These are phyloP conservation scores for Varecia variegata DNA, from an alignment of 2,797 vertebrate species.

Conservation along the genomic window DNA sequence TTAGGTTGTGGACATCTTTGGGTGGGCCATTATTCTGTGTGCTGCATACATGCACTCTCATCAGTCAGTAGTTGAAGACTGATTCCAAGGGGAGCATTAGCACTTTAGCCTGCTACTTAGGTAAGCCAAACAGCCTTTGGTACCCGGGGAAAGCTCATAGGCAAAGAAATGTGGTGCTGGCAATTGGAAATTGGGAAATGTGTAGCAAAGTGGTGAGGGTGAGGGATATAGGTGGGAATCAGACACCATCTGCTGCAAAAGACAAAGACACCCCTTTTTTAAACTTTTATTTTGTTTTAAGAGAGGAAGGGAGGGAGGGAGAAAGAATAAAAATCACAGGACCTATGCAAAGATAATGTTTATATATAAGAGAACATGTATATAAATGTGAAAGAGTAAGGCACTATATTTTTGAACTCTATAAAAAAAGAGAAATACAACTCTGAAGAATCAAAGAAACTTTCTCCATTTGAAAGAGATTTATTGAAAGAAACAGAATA, in stretches of 20 bases:
- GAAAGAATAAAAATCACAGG: not conserved
- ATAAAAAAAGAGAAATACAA: not conserved
- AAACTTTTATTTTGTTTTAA: not conserved
- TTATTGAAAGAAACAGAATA: slow-evolving; percentile 29
- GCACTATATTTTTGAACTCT: not conserved
- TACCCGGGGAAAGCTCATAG: not conserved
- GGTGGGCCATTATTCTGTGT: not conserved
- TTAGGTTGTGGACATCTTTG: not conserved
- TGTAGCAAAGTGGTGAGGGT: not conserved
- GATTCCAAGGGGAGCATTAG: not conserved
- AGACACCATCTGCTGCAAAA: not conserved
- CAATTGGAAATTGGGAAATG: not conserved
- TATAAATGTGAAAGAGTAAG: not conserved
- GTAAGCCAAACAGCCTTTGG: not conserved
- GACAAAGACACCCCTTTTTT: not conserved
- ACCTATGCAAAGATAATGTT: not conserved
- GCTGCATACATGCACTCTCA: not conserved
- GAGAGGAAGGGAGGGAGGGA: not conserved
- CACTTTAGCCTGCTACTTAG: not conserved
- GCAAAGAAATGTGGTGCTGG: not conserved
- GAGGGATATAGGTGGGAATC: not conserved
- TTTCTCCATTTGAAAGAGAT: not conserved
- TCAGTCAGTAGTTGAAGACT: not conserved
- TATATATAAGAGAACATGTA: not conserved
- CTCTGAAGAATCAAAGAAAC: not conserved